A percentile compares a stretch with the other conserved stretches of the same genome.
These are phyloP conservation scores for Pseudomugil gertrudae DNA, from an alignment of 2,797 vertebrate species.

Conservation along the genomic window DNA sequence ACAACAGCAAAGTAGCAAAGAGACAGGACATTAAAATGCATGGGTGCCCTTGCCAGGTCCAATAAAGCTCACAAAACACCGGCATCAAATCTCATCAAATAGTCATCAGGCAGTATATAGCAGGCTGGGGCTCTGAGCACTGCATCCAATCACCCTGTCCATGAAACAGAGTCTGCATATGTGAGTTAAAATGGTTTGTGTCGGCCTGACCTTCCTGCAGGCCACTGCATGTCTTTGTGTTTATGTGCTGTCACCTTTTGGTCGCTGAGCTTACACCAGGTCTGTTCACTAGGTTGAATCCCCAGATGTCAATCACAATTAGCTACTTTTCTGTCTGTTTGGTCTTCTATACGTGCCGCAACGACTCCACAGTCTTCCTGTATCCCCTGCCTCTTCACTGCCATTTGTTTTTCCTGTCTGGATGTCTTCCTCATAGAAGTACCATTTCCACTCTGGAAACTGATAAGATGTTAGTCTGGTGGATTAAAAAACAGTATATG, in stretches of 20 bases:
- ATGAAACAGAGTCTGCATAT: constrained; percentile 1
- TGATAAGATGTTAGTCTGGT: constrained; percentile 4
- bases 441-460: too few species aligned
- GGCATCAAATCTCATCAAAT: constrained; percentile 63
- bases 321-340: constrained; percentile 2
- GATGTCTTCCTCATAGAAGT: constrained; percentile 21
- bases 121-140: constrained; percentile 11
- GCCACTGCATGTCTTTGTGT: constrained; percentile 35
- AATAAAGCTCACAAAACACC: constrained; percentile 58
- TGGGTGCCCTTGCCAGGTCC: constrained; percentile 65
- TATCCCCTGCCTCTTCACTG: background rate
- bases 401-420: background rate
- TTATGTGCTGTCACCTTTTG: constrained; percentile 36
- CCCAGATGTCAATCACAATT: constrained; percentile 28
- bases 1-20: constrained; percentile 40
- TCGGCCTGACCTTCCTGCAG: constrained; percentile 47
- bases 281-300: constrained; percentile 16
- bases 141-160: constrained; percentile 11
- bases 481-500: constrained; percentile 43
- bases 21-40: constrained; percentile 64
- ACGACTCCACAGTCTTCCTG: constrained; percentile 6
- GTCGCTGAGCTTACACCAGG: constrained; percentile 34
- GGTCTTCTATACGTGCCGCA: background rate
- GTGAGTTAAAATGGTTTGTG: background rate
- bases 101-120: constrained; percentile 43